Base-by-base conservation (phyloP, 2,888 invertebrate species). In the Buathra laborator region DNA sequence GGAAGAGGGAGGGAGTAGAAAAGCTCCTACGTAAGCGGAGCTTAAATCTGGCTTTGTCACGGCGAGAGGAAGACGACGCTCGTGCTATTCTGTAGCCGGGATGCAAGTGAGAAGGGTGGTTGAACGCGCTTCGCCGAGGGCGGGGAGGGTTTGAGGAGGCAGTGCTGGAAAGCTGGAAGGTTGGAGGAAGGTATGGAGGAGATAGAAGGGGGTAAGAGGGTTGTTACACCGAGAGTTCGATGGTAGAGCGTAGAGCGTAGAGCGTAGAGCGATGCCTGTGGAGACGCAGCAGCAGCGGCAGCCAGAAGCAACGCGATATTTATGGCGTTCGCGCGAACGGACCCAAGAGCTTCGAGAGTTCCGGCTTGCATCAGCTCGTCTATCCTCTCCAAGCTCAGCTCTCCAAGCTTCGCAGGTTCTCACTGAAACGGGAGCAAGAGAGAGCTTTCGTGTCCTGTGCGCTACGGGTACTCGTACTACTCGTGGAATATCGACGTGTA, bases 31-130 rank as follows among this genome's bases (percentile, higher is more conserved):
- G 89, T 90, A 90, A 90, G 89, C 91, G 88, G 87, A 88, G 90
- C 89, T 92, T 91, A 91, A 92, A 92, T 91, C 91, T 91, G 88
- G 90, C 90, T 89, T 89, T 90, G 89, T 90, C 91, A 90, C 88
- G 88, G 87, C 87, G 87, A 85, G 85, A 88, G 87, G 46, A 76
- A 72, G 62, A 72, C 62, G 53, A 43, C 24, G 64, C 32, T 43
- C 56, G 74, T 29, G 75, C 53, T 78, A 81, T 81, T 86, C 64
- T 82, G 62, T 75, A 68, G 67, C 68, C 68, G 77, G 72, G 79
- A 81, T 48, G 62, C 70, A 46, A 70, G 43, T 7, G 62, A 48
- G 32, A 64, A 43, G 44, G 62, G 24, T 72, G 37, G 79, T 67
- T 6, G 56, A 74, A 67, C 7, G 56, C 37, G 37, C 37, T 37